phyloP scores from a whole-genome alignment of 2,797 vertebrate species.

The Rhynchotus rufescens region DNA sequence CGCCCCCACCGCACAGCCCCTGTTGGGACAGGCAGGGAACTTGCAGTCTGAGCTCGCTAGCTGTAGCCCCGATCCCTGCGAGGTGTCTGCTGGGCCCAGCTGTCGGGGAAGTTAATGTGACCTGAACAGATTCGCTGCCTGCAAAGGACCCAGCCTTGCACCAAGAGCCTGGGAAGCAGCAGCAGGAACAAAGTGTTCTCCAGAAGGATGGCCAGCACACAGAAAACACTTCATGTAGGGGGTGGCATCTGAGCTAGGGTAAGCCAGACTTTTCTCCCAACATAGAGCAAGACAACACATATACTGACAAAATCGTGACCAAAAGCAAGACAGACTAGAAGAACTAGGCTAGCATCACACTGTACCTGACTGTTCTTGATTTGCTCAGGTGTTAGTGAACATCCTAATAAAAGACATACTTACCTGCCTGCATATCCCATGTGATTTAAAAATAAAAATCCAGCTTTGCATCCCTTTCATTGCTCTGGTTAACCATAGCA shows the following conservation, averaged over 20 bases:
- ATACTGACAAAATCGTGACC: conserved; percentile 5
- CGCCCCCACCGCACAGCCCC: neutral
- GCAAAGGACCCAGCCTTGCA: neutral
- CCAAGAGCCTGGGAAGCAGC: neutral
- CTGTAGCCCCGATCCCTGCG: neutral
- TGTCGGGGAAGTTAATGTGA: neutral
- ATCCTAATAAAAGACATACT: conserved; percentile 22
- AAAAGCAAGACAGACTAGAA: conserved; percentile 52
- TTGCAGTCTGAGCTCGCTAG: neutral
- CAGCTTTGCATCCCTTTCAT: conserved; percentile 41
- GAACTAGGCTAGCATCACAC: neutral
- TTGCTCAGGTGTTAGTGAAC: conserved; percentile 53
- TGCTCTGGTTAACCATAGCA: conserved; percentile 36
- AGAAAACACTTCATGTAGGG: conserved; percentile 45
- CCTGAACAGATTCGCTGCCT: neutral
- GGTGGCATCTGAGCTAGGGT: conserved; percentile 5
- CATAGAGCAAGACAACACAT: neutral
- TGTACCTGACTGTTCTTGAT: neutral
- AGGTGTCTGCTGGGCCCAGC: neutral
- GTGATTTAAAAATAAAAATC: conserved; percentile 36
- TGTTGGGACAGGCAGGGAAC: neutral
- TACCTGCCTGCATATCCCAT: conserved; percentile 24
- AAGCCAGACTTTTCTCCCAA: conserved; percentile 16
- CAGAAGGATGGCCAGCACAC: conserved; percentile 39
- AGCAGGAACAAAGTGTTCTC: conserved; percentile 20